Base-by-base conservation (phyloP, 1,140 invertebrate species). In the Drosophila orosa region DNA sequence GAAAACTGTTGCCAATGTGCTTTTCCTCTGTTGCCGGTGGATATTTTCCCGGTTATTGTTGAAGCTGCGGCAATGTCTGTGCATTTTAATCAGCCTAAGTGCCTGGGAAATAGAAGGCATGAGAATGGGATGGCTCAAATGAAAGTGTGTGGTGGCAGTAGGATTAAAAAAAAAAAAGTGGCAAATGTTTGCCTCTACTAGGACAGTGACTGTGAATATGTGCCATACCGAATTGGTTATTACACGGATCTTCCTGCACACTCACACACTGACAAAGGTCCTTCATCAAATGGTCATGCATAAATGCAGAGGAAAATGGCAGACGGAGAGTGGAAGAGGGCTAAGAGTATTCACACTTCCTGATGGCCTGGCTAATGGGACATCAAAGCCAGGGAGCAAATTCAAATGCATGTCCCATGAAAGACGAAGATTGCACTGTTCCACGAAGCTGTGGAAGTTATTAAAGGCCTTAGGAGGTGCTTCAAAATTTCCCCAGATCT, bases 31-130 rank as follows among this genome's bases (percentile, higher is more conserved):
- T 61, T 69, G 42, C 40, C 22, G 39, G 50, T 29, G 45, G 58
- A 60, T 69, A 62, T 61, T 63, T 27, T 42, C 59, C 33, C 42
- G 40, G 31, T 77, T 84, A 55, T 78, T 83, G 68, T 82, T 74
- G 55, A 37, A 61, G 50, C 44, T 74, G 48, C 59, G 55, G 63
- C n/a, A 42, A 60, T 68, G 83, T 62, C 76, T 82, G 75, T 89
- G 83, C 83, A 89, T 80, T 87, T 89, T 87, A 87, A 87, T 87
- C 83, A 87, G 84, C 63, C 84, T 87, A 89, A 87, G 83, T 87
- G 84, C 79, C 69, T 56, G 60, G 57, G 33, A 45, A n/a, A n/a
- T 27, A 35, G 24, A 48, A 35, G 22, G 31, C 37, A 56, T 22
- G 39, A 35, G 61, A 52, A 52, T 54, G 37, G 31, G 40, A 29